These are phyloP conservation scores for Drosophila atroscutellata DNA, from an alignment of 2,888 invertebrate species.

Conservation along the genomic window DNA sequence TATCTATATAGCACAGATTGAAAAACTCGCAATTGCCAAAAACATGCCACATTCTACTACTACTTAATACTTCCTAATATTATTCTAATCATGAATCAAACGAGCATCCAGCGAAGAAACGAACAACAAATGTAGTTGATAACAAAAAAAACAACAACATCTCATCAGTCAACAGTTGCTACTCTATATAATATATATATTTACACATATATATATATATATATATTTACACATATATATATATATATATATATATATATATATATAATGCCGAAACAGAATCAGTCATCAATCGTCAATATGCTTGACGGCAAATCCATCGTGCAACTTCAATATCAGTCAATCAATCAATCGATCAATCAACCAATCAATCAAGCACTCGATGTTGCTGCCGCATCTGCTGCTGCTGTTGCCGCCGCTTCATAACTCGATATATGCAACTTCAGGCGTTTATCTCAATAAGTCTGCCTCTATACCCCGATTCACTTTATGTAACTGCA, in stretches of 20 bases:
- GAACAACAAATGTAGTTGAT: constrained; percentile 31
- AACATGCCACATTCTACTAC: constrained; percentile 44
- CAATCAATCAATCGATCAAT: constrained; percentile 37
- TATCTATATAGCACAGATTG: constrained; percentile 49
- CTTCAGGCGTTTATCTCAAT: constrained; percentile 27
- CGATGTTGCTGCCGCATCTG: constrained; percentile 53
- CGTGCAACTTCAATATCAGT: constrained; percentile 27
- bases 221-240: constrained; percentile 10
- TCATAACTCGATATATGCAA: constrained; percentile 38
- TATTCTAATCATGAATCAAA: constrained; percentile 37
- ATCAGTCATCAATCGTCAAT: constrained; percentile 39
- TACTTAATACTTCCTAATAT: constrained; percentile 28
- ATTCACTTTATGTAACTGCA: constrained; percentile 14
- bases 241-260: constrained; percentile 7
- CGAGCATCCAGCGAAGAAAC: constrained; percentile 16
- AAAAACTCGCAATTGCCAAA: constrained; percentile 44
- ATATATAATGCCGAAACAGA: constrained; percentile 22
- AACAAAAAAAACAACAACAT: constrained; percentile 24
- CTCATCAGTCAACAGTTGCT: constrained; percentile 40
- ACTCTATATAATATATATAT: constrained; percentile 1
- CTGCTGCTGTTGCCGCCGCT: constrained; percentile 55
- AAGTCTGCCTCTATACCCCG: constrained; percentile 29
- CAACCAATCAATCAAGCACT: constrained; percentile 43
- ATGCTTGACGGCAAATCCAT: constrained; percentile 18
- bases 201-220: background rate